Base-by-base conservation (phyloP, 37 sponge, comb jelly and placozoan species). In the Beroe ovata region DNA sequence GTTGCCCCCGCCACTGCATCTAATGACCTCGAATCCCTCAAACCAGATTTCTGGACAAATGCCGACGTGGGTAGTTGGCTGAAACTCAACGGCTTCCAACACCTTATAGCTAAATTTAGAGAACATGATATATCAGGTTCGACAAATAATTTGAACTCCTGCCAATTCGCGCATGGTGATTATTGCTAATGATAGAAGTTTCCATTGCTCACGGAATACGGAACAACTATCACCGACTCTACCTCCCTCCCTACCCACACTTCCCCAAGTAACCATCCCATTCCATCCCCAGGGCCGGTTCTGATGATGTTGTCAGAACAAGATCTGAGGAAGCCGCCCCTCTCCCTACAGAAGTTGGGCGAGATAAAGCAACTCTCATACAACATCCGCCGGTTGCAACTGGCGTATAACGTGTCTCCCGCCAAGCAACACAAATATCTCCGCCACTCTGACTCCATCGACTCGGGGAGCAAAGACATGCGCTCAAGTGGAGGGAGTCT, bases 241-340 rank as follows among this genome's bases (percentile, higher is more conserved):
- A 20, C 19, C 63, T 25, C 63, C 29, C 63, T 62, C 63, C 23
- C 28, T 58, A 58, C 59, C 59, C 11, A 18, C 18, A 58, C 59
- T 58, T 19, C 11, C 18, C 11, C 59, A 58, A 18, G 18, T 58
- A n/a, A n/a, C 64, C 18, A 58, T 11, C 59, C 59, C 18, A 58
- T 11, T 58, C 64, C 64, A 14, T 25, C 26, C 71, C n/a, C 84
- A 77, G 90, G 90, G 0, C 40, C 60, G 29, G 71, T 72, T 0
- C 72, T 90, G 14, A 62, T 90, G 58, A 64, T 72, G 41, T 60
- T 90, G 38, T 47, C 90, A 40, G 90, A 90, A 21, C 90, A 90
- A 21, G 90, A 90, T 38, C 38, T 90, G 28, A 71, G 72, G 39
- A 66, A 72, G 20, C 60, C 60, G 18, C 90, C 90, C 8, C 71